phyloP scores from a whole-genome alignment of 2,888 invertebrate genomes.

The Lissocephala sabroskyi region DNA sequence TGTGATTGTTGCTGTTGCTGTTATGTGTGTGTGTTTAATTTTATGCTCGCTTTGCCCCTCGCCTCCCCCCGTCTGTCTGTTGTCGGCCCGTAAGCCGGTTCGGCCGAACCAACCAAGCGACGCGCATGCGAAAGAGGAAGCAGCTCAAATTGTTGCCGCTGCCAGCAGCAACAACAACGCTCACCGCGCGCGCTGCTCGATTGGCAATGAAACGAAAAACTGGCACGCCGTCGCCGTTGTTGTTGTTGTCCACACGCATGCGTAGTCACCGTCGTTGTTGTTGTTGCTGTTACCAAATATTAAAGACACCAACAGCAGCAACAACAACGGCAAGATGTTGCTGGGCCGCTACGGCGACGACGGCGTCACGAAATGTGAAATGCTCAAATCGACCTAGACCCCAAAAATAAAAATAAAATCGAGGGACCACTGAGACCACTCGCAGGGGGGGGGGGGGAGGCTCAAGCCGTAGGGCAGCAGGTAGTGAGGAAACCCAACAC shows the following conservation, averaged over 20 bases:
- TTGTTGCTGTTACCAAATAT: constrained; percentile 42
- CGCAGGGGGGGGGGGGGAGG: constrained; percentile 4
- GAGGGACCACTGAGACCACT: constrained; percentile 35
- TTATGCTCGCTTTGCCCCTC: constrained; percentile 20
- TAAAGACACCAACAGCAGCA: constrained; percentile 17
- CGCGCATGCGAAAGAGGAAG: constrained; percentile 42
- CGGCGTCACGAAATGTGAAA: constrained; percentile 54
- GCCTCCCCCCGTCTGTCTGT: constrained; percentile 9
- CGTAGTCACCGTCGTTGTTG: constrained; percentile 35
- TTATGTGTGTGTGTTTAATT: constrained; percentile 33
- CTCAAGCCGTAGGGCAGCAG: no score
- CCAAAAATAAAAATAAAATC: no score
- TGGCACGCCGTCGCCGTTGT: constrained; percentile 42
- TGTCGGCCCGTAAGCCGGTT: no score
- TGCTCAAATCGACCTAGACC: constrained; percentile 68
- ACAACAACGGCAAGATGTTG: constrained; percentile 13
- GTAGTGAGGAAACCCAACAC: no score
- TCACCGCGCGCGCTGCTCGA: constrained; percentile 31
- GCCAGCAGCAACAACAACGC: constrained; percentile 7
- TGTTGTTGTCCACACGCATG: constrained; percentile 55
- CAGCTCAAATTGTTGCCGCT: constrained; percentile 6
- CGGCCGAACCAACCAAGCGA: no score
- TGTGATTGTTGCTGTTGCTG: constrained; percentile 19
- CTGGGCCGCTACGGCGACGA: constrained; percentile 11
- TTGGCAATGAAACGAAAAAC: constrained; percentile 63